Percentiles rank a stretch among this genome's conserved stretches.
These are phyloP conservation scores for Butorides virescens DNA, from an alignment of 2,113 vertebrate genomes.

Conservation along the genomic window DNA sequence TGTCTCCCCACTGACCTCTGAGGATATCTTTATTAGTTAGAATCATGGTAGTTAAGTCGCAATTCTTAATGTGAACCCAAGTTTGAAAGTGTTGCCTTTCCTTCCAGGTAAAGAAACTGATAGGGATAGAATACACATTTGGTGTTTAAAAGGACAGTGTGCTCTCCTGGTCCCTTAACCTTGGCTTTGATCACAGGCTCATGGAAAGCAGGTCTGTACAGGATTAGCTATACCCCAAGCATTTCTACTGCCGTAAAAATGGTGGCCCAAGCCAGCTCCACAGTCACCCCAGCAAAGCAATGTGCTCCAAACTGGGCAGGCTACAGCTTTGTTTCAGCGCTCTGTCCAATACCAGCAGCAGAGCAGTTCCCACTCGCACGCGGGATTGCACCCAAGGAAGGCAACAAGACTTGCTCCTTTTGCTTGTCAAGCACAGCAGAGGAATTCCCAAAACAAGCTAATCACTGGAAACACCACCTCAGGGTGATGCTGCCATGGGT, in stretches of 20 bases:
- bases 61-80: neutral
- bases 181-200: neutral
- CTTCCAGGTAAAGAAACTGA: neutral
- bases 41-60: neutral
- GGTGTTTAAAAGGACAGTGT: neutral
- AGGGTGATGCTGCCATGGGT: neutral
- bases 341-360: neutral
- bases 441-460: neutral
- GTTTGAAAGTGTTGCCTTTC: neutral
- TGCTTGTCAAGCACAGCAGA: neutral
- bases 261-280: neutral
- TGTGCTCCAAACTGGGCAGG: neutral
- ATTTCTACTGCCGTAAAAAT: neutral
- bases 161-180: neutral
- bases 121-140: neutral
- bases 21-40: neutral
- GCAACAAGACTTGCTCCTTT: neutral
- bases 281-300: neutral
- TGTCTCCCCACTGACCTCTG: neutral
- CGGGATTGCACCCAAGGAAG: neutral
- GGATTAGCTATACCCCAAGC: neutral
- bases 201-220: neutral
- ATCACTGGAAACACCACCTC: neutral
- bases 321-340: accelerated
- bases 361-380: accelerated